Base-by-base conservation (phyloP, 2,888 invertebrate genomes). In the Leucoma salicis region DNA sequence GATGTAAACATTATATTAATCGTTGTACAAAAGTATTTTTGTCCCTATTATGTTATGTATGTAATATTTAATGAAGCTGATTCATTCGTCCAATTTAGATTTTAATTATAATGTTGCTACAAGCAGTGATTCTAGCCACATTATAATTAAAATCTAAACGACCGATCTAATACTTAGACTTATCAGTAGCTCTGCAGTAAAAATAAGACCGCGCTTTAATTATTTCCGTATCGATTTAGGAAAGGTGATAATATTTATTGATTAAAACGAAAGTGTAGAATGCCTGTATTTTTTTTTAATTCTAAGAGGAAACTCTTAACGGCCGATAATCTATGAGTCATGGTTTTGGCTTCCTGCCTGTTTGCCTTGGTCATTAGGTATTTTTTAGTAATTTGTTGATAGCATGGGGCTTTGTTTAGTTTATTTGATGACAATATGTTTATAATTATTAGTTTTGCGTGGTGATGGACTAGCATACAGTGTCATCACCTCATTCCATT, bases 231-330 rank as follows among this genome's bases (percentile, higher is more conserved):
- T 35, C 39, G 35, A 53, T 53, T 21, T 27, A 14, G 31, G 57
- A 49, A 44, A 57, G 37, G 14, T 14, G 39, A 48, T 57, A 53
- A 57, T 48, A 31, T 21, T 32, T 52, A 57, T 48, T 33, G 39
- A 18, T 24, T 35, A 40, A 55, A 53, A 36, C 13, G 39, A 35
- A 57, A 39, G 37, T 28, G 25, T 39, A 38, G 48, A 31, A 41
- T 35, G 14, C 7, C 7, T 13, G 31, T 14, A 18, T 14, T 38
- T 37, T 57, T 46, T 43, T 39, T 34, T 29, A 35, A 45, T 2
- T 42, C 14, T 10, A 39, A 27, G 11, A 27, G 27, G 27, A 27
- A 27, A 27, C 27, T n/a, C 27, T 4, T 27, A 27, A n/a, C 33
- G 31, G 18, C 5, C 34, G 14, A 24, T 12, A 27, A 27, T 15